Conservation (phyloP, 2,888 invertebrate genomes). For the Drosophila quinaria region DNA sequence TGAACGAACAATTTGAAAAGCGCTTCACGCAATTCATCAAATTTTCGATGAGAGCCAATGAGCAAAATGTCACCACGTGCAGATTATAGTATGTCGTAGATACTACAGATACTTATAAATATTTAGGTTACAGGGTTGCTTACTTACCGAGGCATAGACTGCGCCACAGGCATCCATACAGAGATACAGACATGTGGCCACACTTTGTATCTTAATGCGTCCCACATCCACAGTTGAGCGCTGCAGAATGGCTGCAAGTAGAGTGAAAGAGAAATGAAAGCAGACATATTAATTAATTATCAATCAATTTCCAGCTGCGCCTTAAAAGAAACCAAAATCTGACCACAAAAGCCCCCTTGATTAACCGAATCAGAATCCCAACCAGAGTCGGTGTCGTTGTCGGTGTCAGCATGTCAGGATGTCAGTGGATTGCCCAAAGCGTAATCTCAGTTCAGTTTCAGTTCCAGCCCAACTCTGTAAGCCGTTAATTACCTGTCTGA, state of each 20-base stretch:
- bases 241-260: slow-evolving; percentile 90
- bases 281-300: slow-evolving; percentile 69
- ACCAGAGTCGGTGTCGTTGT: slow-evolving; percentile 29
- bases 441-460: slow-evolving; percentile 8
- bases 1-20: slow-evolving; percentile 24
- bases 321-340: slow-evolving; percentile 15
- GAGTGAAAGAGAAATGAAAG: slow-evolving; percentile 58
- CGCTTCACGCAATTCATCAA: slow-evolving; percentile 27
- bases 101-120: neutral
- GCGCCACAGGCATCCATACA: slow-evolving; percentile 96
- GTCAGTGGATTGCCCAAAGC: slow-evolving; percentile 48
- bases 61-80: slow-evolving; percentile 19
- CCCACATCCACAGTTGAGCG: slow-evolving; percentile 91
- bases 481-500: slow-evolving; percentile 68
- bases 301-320: slow-evolving; percentile 58
- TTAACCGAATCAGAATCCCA: slow-evolving; percentile 48
- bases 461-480: slow-evolving; percentile 10
- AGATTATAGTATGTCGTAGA: neutral
- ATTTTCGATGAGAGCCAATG: neutral
- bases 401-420: slow-evolving; percentile 62
- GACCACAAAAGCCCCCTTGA: slow-evolving; percentile 57
- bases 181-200: slow-evolving; percentile 94
- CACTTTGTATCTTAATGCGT: slow-evolving; percentile 95
- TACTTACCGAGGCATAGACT: slow-evolving; percentile 95
- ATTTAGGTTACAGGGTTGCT: slow-evolving; percentile 7